Base-by-base conservation (phyloP, 2,888 invertebrate genomes). In the Campopleginae sp. region DNA sequence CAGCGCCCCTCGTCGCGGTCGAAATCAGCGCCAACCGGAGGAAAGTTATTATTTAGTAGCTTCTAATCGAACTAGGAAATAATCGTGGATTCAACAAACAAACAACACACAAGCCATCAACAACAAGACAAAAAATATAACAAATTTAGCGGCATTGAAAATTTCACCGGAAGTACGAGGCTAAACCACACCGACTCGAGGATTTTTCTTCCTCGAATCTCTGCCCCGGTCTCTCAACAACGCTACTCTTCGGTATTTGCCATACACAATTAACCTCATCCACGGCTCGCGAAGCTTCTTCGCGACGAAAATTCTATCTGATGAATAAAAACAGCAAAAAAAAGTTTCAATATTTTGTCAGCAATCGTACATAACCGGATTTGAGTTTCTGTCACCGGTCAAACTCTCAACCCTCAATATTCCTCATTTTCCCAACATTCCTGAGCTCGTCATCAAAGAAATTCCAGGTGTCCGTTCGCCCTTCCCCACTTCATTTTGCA, bases 321-420 rank as follows among this genome's bases (percentile, higher is more conserved):
- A 58, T 58, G 87, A 92, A 92, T 92, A 92, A 92, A 91, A 83
- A 70, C 19, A 80, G 61, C 12, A 48, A 66, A 80, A 61, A 78
- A 78, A 90, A 90, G 88, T 90, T 92, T 88, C 90, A 88, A 92
- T 92, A 92, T 92, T 92, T 92, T 92, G 91, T 91, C 91, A 92
- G 89, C 89, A 92, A 90, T 88, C 85, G 76, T 86, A 84, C 31
- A 84, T 31, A 19, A 70, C 42, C 51, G 77, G 54, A 44, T 54
- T 58, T 66, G n/a, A 51, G 42, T 77, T 77, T 65, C 33, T 66
- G 51, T 77, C 51, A 19, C 27, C 66, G 66, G 27, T 19, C 42
- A 51, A 63, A 31, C 44, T 61, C 31, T n/a, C 31, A 10, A 44
- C 19, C 70, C 10, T n/a, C 42, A 72, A 33, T 10, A 1, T 44